Conservation (phyloP, 2,797 vertebrate genomes). For the Sebastes hubbsi region DNA sequence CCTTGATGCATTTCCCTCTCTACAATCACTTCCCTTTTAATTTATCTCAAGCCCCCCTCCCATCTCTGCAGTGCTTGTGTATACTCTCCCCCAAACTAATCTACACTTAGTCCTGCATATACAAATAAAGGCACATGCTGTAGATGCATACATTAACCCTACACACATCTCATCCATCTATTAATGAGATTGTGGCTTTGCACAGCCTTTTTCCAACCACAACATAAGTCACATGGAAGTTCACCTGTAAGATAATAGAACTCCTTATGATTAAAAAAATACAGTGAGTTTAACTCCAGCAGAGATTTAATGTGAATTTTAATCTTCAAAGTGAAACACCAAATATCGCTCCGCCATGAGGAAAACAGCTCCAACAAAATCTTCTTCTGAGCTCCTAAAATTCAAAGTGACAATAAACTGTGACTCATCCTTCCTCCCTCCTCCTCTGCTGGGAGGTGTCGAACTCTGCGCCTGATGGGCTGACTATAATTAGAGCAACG, state of each 20-base stretch:
- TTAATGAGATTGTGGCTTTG: background rate
- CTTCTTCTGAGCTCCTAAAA: constrained; percentile 21
- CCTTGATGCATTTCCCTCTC: background rate
- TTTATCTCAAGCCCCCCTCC: background rate
- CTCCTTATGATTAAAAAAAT: background rate
- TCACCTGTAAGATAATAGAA: background rate
- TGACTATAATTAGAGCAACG: constrained; percentile 49
- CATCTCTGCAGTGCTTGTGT: background rate
- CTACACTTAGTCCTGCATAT: background rate
- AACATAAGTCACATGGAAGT: background rate
- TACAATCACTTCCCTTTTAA: background rate
- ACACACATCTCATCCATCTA: background rate
- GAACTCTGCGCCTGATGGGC: constrained; percentile 10
- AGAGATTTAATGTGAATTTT: background rate
- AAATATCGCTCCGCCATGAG: background rate
- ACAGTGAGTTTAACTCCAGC: background rate
- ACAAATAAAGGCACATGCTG: background rate
- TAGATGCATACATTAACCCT: background rate
- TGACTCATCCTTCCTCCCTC: constrained; percentile 42
- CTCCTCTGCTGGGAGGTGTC: constrained; percentile 21
- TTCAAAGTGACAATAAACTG: constrained; percentile 37
- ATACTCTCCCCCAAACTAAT: background rate
- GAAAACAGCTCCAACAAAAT: constrained; percentile 9
- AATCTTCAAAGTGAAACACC: background rate
- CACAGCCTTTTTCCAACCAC: background rate